phyloP scores from a whole-genome alignment of 1,140 invertebrate genomes.

The Aphis gossypii region DNA sequence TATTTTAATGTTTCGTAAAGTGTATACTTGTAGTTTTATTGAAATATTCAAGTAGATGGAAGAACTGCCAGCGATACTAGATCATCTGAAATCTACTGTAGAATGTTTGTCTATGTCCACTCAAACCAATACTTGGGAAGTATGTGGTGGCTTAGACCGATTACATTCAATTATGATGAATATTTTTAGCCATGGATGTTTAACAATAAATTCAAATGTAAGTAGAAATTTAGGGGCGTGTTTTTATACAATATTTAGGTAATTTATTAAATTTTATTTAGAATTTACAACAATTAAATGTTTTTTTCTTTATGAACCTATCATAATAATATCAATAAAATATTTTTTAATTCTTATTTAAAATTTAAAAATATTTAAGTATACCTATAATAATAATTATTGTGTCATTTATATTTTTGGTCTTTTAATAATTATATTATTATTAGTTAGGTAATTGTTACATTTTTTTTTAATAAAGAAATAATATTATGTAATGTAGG shows the following conservation, averaged over 20 bases:
- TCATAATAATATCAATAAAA: background rate
- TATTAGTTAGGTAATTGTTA: too few relatives aligned
- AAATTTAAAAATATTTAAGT: background rate
- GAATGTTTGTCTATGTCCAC: slow-evolving; percentile 72
- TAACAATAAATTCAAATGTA: slow-evolving; percentile 67
- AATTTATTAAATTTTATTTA: background rate
- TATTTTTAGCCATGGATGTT: slow-evolving; percentile 72
- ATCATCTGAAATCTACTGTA: slow-evolving; percentile 68
- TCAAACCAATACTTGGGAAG: slow-evolving; percentile 72
- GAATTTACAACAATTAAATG: background rate
- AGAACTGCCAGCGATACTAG: slow-evolving; percentile 55
- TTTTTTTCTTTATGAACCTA: background rate
- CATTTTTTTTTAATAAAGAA: too few relatives aligned
- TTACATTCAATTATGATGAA: slow-evolving; percentile 69
- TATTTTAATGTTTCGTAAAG: background rate
- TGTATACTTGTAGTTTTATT: background rate
- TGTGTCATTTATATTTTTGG: background rate
- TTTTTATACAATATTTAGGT: background rate
- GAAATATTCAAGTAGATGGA: slow-evolving; percentile 27
- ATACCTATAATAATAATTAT: too few relatives aligned
- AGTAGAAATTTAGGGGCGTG: slow-evolving; percentile 60
- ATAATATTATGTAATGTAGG: too few relatives aligned
- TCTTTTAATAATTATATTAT: too few relatives aligned
- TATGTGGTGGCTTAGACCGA: slow-evolving; percentile 72
- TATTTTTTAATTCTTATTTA: too few relatives aligned